Evolutionary conservation across 2,797 vertebrate genomes (phyloP).

Genomic region (Lophius americanus): DNA sequence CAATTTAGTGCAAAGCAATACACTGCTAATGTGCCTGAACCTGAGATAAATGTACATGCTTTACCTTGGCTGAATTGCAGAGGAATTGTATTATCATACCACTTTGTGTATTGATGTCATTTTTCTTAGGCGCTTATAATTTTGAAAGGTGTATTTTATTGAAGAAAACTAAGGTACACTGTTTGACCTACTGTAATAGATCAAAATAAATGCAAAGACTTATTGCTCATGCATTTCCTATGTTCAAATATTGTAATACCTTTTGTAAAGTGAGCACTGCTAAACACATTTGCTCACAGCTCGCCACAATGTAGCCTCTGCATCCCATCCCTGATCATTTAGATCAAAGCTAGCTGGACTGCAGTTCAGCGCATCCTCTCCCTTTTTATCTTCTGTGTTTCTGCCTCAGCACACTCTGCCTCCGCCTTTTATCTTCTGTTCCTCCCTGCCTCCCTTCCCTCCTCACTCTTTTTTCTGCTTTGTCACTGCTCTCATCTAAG

Average conservation of each 20-base stretch:
- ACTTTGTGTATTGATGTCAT: neutral
- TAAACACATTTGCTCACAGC: conserved; percentile 15
- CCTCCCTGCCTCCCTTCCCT: conserved; percentile 13
- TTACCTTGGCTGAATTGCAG: no score
- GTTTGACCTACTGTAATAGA: neutral
- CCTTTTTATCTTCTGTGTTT: conserved; percentile 47
- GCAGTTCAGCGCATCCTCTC: conserved; percentile 59
- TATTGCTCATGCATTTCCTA: neutral
- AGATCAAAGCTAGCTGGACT: conserved; percentile 66
- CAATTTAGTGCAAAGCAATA: neutral
- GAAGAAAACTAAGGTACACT: neutral
- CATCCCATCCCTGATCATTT: conserved; percentile 52
- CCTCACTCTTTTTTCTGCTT: conserved; percentile 71
- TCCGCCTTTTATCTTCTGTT: conserved; percentile 8
- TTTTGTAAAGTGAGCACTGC: conserved; percentile 8
- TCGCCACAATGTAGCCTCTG: conserved; percentile 29
- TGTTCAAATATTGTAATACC: neutral
- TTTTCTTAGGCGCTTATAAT: neutral
- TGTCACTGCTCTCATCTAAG: conserved; percentile 75
- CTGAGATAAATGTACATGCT: no score
- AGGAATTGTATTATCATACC: neutral
- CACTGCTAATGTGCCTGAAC: no score
- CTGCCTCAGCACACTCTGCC: conserved; percentile 19
- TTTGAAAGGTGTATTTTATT: neutral
- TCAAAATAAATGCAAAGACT: neutral